These are phyloP conservation scores for Macrotrachela quadricornifera DNA, from an alignment of 1,140 invertebrate genomes.

Conservation along the genomic window DNA sequence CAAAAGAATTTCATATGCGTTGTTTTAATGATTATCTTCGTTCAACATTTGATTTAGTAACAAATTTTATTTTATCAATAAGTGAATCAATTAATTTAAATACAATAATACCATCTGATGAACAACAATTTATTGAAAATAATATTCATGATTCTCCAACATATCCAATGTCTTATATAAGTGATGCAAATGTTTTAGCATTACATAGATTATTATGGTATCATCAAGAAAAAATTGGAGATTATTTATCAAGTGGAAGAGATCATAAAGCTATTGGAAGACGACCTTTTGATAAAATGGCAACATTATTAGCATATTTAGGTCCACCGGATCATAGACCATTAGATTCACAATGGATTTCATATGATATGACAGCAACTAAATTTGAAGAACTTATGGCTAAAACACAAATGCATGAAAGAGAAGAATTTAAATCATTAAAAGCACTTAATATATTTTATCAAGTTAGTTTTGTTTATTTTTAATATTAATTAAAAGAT, in stretches of 20 bases:
- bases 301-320: conserved; percentile 74
- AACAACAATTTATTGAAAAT: conserved; percentile 15
- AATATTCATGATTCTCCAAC: conserved; percentile 5
- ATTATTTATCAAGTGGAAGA: conserved; percentile 78
- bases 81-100: not conserved
- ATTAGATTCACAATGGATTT: conserved; percentile 11
- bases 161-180: conserved; percentile 61
- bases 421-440: conserved; percentile 88
- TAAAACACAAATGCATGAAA: conserved; percentile 92
- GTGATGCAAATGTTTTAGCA: conserved; percentile 80
- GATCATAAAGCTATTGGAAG: conserved; percentile 87
- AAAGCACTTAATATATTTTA: conserved; percentile 93
- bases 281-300: conserved; percentile 93
- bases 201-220: conserved; percentile 80
- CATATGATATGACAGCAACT: conserved; percentile 88
- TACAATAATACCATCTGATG: too few species aligned
- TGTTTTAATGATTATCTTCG: conserved; percentile 83
- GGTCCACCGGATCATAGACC: conserved; percentile 80
- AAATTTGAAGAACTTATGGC: conserved; percentile 95
- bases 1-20: conserved; percentile 91
- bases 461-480: conserved; percentile 32
- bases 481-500: too few species aligned
- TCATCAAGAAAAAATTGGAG: conserved; percentile 80
- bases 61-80: conserved; percentile 7
- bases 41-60: conserved; percentile 64